Evolutionary conservation across 1,140 invertebrate species (phyloP).

Genomic region (Penaeus vannamei): DNA sequence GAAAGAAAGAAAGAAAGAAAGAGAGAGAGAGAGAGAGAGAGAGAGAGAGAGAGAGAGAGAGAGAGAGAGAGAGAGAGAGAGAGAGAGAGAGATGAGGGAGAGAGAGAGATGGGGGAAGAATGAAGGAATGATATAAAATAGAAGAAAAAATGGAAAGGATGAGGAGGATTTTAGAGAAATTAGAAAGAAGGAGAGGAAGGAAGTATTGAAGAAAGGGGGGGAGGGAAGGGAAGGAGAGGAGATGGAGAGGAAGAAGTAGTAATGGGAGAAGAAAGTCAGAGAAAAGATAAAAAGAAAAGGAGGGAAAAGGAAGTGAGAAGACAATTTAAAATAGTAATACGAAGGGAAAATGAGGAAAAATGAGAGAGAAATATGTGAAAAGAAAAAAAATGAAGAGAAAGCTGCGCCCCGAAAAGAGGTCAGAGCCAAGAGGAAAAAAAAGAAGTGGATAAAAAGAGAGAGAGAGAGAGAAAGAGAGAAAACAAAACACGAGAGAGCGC

Average conservation of each 20-base stretch:
- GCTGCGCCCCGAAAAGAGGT: not conserved
- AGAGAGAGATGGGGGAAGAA: not conserved
- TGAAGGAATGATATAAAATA: too few relatives aligned
- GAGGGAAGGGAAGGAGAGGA: not conserved
- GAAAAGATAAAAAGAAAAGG: not conserved
- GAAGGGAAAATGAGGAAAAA: too few relatives aligned
- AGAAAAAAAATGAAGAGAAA: not conserved
- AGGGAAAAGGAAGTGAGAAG: not conserved
- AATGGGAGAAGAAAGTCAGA: not conserved
- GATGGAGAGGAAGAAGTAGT: not conserved
- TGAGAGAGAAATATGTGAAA: not conserved
- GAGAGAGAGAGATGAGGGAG: not conserved
- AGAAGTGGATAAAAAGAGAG: not conserved
- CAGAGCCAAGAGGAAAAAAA: not conserved
- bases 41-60: not conserved
- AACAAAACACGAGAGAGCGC: not conserved
- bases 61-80: not conserved
- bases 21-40: not conserved
- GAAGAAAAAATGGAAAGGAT: not conserved
- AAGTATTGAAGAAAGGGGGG: not conserved
- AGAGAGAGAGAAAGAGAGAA: constrained; percentile 18
- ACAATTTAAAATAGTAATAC: not conserved
- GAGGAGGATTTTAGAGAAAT: not conserved
- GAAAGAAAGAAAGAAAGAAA: too few relatives aligned
- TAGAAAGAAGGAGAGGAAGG: not conserved